These are phyloP conservation scores for Epizoanthus ramosus DNA, from an alignment of 92 coral and sea anemone genomes.

Conservation along the genomic window DNA sequence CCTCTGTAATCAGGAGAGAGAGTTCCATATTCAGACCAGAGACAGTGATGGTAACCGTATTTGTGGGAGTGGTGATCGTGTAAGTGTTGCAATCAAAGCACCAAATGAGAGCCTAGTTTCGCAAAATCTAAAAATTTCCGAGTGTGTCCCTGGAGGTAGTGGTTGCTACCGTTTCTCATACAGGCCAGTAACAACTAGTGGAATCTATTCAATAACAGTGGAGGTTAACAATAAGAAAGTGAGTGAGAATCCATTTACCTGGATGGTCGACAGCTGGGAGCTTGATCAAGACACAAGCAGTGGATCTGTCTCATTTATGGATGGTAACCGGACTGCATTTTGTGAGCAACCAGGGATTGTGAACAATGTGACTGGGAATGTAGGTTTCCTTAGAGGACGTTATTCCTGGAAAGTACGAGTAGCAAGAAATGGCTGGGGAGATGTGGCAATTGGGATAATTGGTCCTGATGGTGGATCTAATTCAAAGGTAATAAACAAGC, in stretches of 20 bases:
- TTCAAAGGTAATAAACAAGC: too few species aligned
- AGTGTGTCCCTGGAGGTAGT: constrained; percentile 6
- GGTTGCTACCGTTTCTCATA: constrained; percentile 18
- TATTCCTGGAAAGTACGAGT: constrained; percentile 25
- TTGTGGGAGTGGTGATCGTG: neutral
- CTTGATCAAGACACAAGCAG: neutral
- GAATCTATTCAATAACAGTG: constrained; percentile 28
- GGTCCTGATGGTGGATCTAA: too few species aligned
- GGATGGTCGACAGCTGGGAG: neutral
- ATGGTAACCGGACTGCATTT: neutral
- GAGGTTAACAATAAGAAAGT: neutral
- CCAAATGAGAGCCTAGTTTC: neutral
- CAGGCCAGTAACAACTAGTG: constrained; percentile 1
- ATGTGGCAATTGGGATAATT: constrained; percentile 9
- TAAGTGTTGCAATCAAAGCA: neutral
- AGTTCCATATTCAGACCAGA: constrained; percentile 10
- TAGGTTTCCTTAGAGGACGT: neutral
- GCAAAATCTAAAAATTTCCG: neutral
- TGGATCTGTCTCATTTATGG: neutral
- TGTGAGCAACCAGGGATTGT: neutral
- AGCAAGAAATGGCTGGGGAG: neutral
- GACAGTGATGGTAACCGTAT: constrained; percentile 1
- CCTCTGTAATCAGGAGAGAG: constrained; percentile 19
- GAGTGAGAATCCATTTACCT: neutral
- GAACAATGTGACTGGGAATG: neutral